Conservation (phyloP, 2,113 vertebrate genomes). For the Pristiophorus japonicus region DNA sequence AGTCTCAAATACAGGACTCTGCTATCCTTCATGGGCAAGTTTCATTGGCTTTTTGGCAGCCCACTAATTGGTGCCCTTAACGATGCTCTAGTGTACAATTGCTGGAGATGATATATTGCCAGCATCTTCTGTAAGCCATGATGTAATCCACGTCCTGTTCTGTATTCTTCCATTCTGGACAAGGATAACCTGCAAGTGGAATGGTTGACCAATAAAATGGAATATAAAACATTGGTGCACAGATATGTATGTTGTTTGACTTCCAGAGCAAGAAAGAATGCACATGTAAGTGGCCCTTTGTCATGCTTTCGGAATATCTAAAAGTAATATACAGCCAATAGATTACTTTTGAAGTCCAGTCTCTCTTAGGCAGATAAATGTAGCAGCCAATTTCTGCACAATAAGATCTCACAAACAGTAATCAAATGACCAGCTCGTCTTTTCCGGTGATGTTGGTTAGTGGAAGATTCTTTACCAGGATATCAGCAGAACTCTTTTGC, state of each 20-base stretch:
- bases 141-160: background rate
- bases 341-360: background rate
- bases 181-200: background rate
- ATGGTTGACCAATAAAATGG: background rate
- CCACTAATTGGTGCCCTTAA: background rate
- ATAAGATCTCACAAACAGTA: background rate
- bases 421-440: background rate
- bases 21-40: background rate
- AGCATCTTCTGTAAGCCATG: background rate
- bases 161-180: background rate
- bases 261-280: background rate
- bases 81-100: background rate
- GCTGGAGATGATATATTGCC: background rate
- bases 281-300: background rate
- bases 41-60: background rate
- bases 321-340: background rate
- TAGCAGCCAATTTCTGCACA: background rate
- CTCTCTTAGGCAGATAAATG: too few relatives aligned
- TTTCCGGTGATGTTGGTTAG: background rate
- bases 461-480: background rate
- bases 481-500: background rate
- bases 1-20: background rate
- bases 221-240: background rate
- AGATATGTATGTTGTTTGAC: background rate
- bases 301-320: background rate